Percentiles rank a stretch among this genome's conserved stretches.
Evolutionary conservation across 92 coral and sea anemone genomes (phyloP).

Genomic region (Siderastrea radians): DNA sequence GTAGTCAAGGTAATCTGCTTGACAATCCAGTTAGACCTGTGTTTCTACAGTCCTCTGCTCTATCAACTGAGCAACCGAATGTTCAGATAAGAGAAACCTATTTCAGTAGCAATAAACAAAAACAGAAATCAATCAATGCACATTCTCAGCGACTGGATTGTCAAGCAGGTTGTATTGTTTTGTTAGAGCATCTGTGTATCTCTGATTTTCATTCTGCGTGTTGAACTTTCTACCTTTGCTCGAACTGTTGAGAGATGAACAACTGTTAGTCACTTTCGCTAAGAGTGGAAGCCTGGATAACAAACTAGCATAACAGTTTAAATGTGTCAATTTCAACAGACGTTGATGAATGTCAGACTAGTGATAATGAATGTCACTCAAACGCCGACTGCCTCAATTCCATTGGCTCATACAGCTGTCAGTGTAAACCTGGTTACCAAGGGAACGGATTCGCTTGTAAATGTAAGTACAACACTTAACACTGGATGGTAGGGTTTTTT

Average conservation of each 20-base stretch:
- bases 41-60: slow-evolving; percentile 69
- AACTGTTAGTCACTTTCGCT: neutral
- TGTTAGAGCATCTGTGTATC: too few species aligned
- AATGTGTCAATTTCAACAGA: slow-evolving; percentile 52
- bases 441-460: slow-evolving; percentile 79
- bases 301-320: neutral
- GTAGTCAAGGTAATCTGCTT: too few species aligned
- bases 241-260: neutral
- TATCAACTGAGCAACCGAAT: slow-evolving; percentile 77
- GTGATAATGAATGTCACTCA: slow-evolving; percentile 50
- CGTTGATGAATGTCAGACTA: slow-evolving; percentile 72
- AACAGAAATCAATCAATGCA: too few species aligned
- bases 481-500: too few species aligned
- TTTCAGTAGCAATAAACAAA: too few species aligned
- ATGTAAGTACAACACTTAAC: slow-evolving; percentile 48
- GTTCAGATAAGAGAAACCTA: neutral
- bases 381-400: slow-evolving; percentile 81
- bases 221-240: too few species aligned
- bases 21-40: too few species aligned
- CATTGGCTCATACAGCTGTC: slow-evolving; percentile 78
- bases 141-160: too few species aligned
- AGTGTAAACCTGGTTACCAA: slow-evolving; percentile 80
- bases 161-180: too few species aligned
- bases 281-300: neutral
- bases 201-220: too few species aligned